These are phyloP conservation scores for Columba livia DNA, from an alignment of 2,113 vertebrate genomes.

Conservation along the genomic window DNA sequence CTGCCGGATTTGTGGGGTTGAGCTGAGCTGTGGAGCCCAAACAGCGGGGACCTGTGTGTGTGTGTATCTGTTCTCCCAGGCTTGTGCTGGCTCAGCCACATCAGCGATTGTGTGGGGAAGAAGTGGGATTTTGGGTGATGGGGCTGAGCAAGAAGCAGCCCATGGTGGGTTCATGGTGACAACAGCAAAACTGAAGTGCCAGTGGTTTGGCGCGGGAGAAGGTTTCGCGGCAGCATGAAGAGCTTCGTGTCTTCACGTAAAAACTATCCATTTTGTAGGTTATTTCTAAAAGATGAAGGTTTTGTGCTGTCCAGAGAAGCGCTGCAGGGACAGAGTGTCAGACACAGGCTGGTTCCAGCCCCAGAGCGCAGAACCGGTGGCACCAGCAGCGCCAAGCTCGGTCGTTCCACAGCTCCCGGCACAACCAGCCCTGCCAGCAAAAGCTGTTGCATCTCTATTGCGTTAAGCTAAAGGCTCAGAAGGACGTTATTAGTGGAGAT, in stretches of 20 bases:
- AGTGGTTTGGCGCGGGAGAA: background rate
- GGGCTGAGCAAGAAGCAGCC: background rate
- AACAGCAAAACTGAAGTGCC: background rate
- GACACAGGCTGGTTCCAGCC: fast-evolving
- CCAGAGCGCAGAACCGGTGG: no score
- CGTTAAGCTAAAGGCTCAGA: background rate
- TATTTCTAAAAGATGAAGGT: fast-evolving
- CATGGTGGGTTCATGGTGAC: background rate
- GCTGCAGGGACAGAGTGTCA: background rate
- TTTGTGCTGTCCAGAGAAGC: background rate
- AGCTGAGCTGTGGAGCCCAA: background rate
- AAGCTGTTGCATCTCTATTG: fast-evolving
- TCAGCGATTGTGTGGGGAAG: background rate
- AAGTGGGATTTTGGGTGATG: background rate
- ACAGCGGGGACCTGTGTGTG: background rate
- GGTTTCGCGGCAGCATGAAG: background rate
- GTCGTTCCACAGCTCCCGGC: background rate
- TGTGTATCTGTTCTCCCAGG: background rate
- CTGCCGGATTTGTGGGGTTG: background rate
- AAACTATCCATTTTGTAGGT: fast-evolving
- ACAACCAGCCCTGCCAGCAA: background rate
- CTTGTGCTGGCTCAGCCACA: background rate
- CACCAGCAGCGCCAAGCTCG: background rate
- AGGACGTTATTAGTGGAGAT: background rate
- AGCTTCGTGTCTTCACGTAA: fast-evolving